Base-by-base conservation (phyloP, 2,888 invertebrate species). In the Spisula subtruncata region DNA sequence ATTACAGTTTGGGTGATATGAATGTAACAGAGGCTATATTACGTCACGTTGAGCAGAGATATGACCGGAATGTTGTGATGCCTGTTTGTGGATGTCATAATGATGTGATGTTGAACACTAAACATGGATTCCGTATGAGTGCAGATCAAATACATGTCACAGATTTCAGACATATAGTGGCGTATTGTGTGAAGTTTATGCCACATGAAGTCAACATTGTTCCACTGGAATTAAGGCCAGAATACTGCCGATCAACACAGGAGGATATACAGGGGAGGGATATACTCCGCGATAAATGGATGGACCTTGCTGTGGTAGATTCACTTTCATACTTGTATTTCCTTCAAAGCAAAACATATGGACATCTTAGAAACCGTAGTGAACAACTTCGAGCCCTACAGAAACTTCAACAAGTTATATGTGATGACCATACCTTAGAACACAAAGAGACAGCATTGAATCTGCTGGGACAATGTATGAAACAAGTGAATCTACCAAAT, bases 271-370 rank as follows among this genome's bases (percentile, higher is more conserved):
- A 32, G 16, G 4, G 18, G 18, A 10, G 54, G 12, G 0, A 25
- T 16, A 0, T 18, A 32, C 0, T 29, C 2, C 0, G 0, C 14
- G 56, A 82, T 20, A 0, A 29, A 41, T 56, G 56, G 56, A 56
- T 82, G 54, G 29, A 54, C 54, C 20, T 51, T 16, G 82, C 82
- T 18, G 82, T 56, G 12, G 82, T 82, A 29, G 82, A 82, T 48
- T 82, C 82, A 29, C 54, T 82, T 12, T 35, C 82, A 29, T 82
- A 82, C 56, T 29, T 82, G 25, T 56, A 82, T 54, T 82, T 82
- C 56, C 32, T 82, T 54, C 54, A 82, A n/a, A 54, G 32, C 20
- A 82, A 82, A 54, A 25, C 32, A 2, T 82, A 56, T 29, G 18
- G 32, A 32, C 32, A 18, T 32, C 35, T 81, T 6, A n/a, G 48